Evolutionary conservation across 2,797 vertebrate genomes (phyloP), one percentile per base, ranked within the genome.

Genomic region (Micropoecilia bifurca): DNA sequence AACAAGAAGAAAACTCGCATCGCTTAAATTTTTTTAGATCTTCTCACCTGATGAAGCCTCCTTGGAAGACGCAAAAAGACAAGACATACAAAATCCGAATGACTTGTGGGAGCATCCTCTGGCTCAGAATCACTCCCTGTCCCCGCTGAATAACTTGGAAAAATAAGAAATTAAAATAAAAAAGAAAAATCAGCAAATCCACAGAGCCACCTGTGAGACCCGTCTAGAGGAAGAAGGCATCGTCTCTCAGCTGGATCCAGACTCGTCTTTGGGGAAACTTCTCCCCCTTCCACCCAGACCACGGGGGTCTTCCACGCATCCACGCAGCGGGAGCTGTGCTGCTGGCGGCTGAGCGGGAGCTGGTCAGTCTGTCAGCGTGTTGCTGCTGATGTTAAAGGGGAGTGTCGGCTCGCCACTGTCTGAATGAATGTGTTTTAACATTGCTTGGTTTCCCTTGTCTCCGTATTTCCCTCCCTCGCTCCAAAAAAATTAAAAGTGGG

Each of bases 61-160:
- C 94, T 88, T 96, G 95, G 91, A 96, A 95, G 93, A 95, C 92
- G 90, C 94, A 95, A 87, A 95, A 95, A 92, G 91, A 95, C 92
- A 95, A 94, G 90, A 95, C 91, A 89, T 95, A 95, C 73, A 95
- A 88, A 92, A 95, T 95, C 95, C 96, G 88, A 91, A 93, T 83
- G 93, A 96, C 93, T 93, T 93, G 94, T 92, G 95, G 92, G 95
- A 95, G 93, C 96, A 96, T 96, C 90, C 93, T 96, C 93, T 93
- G 92, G 77, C 90, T 93, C 91, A 92, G 82, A 90, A 89, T 88
- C 77, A 92, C 90, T 89, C 84, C 90, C 81, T 86, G 77, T 83
- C 87, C 87, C 86, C 84, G 84, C 63, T 82, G 87, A 94, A 94
- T 84, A 93, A 95, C 87, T 94, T 91, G 84, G 48, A 61, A 78